Evolutionary conservation across 1,140 invertebrate species (phyloP).

Genomic region (Platorchestia sp.): DNA sequence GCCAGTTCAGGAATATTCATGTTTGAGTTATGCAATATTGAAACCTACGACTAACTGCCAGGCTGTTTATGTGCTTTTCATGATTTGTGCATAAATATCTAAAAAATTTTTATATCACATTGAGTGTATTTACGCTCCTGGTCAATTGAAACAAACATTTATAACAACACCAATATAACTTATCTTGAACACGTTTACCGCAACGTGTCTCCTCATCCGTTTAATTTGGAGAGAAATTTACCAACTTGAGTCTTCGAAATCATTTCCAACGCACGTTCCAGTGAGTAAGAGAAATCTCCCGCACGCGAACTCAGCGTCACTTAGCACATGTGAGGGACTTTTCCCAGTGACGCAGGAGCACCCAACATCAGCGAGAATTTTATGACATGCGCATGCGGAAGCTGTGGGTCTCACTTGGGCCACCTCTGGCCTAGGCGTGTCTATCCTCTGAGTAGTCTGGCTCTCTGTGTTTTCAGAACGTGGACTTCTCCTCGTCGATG

Average conservation of each 20-base stretch:
- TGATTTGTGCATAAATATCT: too few species aligned
- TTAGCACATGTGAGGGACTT: not conserved
- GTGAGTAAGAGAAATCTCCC: not conserved
- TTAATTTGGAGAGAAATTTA: too few species aligned
- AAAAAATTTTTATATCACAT: too few species aligned
- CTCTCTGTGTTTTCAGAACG: not conserved
- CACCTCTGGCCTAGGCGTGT: not conserved
- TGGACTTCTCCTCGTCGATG: not conserved
- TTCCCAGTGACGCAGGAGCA: not conserved
- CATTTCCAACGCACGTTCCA: too few species aligned
- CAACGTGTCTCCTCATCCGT: too few species aligned
- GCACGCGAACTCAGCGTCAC: not conserved
- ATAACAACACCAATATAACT: not conserved
- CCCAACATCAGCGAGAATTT: not conserved
- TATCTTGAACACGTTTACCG: not conserved
- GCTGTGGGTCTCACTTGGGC: not conserved
- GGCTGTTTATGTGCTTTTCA: too few species aligned
- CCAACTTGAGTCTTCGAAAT: too few species aligned
- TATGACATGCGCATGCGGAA: not conserved
- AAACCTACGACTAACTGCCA: too few species aligned
- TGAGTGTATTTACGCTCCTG: too few species aligned
- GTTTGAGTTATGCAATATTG: too few species aligned
- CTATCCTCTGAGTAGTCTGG: not conserved
- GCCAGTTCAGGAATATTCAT: too few species aligned
- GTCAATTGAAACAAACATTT: not conserved